Evolutionary conservation across 2,888 invertebrate species (phyloP).

Genomic region (Cyrtodaria siliqua): DNA sequence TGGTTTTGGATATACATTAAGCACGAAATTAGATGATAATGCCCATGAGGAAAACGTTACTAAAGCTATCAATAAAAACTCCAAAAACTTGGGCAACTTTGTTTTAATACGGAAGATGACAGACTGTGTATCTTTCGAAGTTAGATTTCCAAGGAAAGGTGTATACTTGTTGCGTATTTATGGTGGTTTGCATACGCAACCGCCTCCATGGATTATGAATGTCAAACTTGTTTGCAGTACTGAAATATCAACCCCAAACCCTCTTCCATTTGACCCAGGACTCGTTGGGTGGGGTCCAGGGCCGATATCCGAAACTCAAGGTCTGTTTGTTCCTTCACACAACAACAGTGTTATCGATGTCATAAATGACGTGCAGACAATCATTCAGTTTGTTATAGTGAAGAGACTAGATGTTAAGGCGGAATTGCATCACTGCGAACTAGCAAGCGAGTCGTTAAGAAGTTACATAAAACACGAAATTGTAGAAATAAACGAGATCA

Average conservation of each 20-base stretch:
- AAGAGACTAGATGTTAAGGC: conserved; percentile 23
- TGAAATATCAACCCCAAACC: conserved; percentile 9
- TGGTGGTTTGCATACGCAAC: conserved; percentile 44
- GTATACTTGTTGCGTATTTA: conserved; percentile 40
- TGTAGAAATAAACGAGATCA: conserved; percentile 22
- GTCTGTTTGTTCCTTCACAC: conserved; percentile 54
- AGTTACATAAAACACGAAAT: conserved; percentile 38
- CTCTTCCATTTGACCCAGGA: conserved; percentile 57
- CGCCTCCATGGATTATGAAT: conserved; percentile 57
- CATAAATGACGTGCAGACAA: conserved; percentile 20
- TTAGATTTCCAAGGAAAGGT: conserved; percentile 37
- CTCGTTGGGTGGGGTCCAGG: conserved; percentile 57
- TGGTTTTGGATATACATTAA: conserved; percentile 52
- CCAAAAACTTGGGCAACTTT: conserved; percentile 11
- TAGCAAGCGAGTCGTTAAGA: conserved; percentile 22
- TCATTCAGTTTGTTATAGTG: conserved; percentile 43
- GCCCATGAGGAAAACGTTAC: neutral
- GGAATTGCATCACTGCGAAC: conserved; percentile 27
- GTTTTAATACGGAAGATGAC: conserved; percentile 40
- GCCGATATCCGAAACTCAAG: conserved; percentile 40
- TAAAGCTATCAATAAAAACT: neutral
- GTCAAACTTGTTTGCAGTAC: conserved; percentile 28
- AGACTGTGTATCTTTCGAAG: conserved; percentile 38
- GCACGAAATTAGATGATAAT: conserved; percentile 30
- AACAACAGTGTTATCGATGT: conserved; percentile 28